A percentile compares a stretch with the other conserved stretches of the same genome.
Conservation (phyloP, 2,113 vertebrate genomes). For the Pao palembangensis region DNA sequence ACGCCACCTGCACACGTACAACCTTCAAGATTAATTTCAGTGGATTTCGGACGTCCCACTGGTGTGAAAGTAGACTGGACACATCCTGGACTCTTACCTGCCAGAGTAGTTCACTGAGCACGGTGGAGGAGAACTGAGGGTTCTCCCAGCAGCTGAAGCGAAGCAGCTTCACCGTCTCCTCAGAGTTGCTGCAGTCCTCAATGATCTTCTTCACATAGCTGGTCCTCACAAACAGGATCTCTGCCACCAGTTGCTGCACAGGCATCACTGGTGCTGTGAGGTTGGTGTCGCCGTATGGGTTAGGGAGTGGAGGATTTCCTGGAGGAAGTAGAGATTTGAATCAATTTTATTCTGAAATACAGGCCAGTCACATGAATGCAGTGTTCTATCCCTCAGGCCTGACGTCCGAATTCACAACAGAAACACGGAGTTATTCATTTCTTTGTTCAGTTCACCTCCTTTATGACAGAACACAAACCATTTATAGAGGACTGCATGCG, state of each 20-base stretch:
- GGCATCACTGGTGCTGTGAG: conserved; percentile 95
- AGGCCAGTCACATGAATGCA: neutral
- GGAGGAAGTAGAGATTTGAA: conserved; percentile 17
- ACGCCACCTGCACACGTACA: conserved; percentile 82
- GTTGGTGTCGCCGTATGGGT: conserved; percentile 95
- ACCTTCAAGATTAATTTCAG: neutral
- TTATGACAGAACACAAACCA: conserved; percentile 69
- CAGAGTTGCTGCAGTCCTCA: conserved; percentile 98
- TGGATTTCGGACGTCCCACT: neutral
- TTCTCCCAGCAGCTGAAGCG: conserved; percentile 99
- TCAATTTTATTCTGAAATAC: neutral
- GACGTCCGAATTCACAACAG: conserved; percentile 47
- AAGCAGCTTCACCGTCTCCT: conserved; percentile 96
- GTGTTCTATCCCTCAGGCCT: conserved; percentile 62
- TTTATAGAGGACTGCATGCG: conserved; percentile 99
- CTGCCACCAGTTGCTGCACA: conserved; percentile 95
- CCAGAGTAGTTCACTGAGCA: conserved; percentile 98
- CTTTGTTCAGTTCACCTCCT: too few species aligned
- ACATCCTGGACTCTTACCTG: conserved; percentile 78
- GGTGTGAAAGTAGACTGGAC: neutral
- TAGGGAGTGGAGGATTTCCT: conserved; percentile 96
- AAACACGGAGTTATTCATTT: neutral
- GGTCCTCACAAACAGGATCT: conserved; percentile 97
- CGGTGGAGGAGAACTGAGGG: conserved; percentile 98
- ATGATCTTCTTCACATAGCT: conserved; percentile 99